Evolutionary conservation across 2,888 invertebrate genomes (phyloP), one percentile per base, ranked within the genome.

Genomic region (Diabrotica balteata): DNA sequence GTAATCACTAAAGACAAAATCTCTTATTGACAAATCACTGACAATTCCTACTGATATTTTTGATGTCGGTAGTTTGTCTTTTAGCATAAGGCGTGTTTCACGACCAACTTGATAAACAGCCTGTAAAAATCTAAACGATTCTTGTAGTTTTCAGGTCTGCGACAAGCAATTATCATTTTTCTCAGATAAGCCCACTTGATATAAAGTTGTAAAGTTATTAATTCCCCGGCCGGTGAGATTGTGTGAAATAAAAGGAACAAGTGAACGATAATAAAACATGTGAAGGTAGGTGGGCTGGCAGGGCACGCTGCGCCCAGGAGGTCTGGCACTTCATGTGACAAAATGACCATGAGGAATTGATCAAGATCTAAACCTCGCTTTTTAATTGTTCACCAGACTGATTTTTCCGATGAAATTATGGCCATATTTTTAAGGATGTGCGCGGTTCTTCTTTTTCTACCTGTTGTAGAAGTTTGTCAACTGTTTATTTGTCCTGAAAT

Each of bases 251-350:
- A 79, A 78, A 80, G 78, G 77, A 77, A 76, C 67, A 73, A 79
- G 77, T 77, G 77, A 79, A 69, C 78, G 80, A 80, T 79, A 81
- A 81, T 81, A 81, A 81, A 82, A 81, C 81, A 81, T 77, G 78
- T 71, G 78, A 80, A 80, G 80, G 82, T 81, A 82, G 82, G 82
- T 82, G 82, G 82, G 81, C 81, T 76, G 79, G 78, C 78, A 76
- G 75, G 78, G 80, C 77, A 79, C 77, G 77, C 77, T 74, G 78
- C 81, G 79, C 80, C 82, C 80, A 80, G 83, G 83, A 82, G 83
- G 83, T 83, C 83, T 76, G 81, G 79, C 83, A 79, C 81, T 82
- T 83, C 81, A 82, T 81, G 83, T 82, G 83, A 82, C 83, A 82
- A 82, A 81, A 82, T 82, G 80, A 82, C 81, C 82, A 81, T 82